Evolutionary conservation across 2,113 vertebrate species (phyloP).

Genomic region (Pterocles orientalis): DNA sequence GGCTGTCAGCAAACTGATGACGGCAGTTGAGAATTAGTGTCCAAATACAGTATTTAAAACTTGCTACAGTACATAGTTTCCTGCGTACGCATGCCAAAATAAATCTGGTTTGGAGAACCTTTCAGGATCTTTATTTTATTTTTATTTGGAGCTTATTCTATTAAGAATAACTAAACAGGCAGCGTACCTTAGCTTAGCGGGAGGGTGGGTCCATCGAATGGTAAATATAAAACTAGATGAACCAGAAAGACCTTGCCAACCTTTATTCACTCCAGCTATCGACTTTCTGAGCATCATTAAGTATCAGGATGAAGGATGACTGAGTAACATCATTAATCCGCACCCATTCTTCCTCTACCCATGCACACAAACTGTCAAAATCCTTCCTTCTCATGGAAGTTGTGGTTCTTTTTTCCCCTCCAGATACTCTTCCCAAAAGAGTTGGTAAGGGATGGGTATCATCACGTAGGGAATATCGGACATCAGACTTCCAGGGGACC

Average conservation of each 20-base stretch:
- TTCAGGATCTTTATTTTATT: constrained; percentile 69
- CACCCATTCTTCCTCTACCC: background rate
- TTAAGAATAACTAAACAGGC: constrained; percentile 47
- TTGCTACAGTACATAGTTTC: constrained; percentile 78
- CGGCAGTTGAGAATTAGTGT: constrained; percentile 78
- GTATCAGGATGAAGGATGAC: background rate
- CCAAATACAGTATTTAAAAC: constrained; percentile 80
- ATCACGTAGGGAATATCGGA: background rate
- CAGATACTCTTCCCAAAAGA: background rate
- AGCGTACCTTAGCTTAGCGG: background rate
- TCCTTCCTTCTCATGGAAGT: background rate
- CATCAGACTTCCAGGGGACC: background rate
- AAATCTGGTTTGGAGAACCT: constrained; percentile 77
- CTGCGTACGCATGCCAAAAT: constrained; percentile 76
- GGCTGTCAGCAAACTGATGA: constrained; percentile 80
- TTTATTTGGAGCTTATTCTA: constrained; percentile 65
- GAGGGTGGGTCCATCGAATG: background rate
- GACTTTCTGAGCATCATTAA: background rate
- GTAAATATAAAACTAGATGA: background rate
- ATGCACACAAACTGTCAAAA: background rate
- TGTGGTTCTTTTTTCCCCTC: background rate
- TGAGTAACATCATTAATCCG: background rate
- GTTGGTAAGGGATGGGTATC: background rate
- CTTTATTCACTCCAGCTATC: background rate
- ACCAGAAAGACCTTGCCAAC: background rate